These are phyloP conservation scores for Drosophila hawaiiensis DNA, from an alignment of 2,888 invertebrate species.

Conservation along the genomic window DNA sequence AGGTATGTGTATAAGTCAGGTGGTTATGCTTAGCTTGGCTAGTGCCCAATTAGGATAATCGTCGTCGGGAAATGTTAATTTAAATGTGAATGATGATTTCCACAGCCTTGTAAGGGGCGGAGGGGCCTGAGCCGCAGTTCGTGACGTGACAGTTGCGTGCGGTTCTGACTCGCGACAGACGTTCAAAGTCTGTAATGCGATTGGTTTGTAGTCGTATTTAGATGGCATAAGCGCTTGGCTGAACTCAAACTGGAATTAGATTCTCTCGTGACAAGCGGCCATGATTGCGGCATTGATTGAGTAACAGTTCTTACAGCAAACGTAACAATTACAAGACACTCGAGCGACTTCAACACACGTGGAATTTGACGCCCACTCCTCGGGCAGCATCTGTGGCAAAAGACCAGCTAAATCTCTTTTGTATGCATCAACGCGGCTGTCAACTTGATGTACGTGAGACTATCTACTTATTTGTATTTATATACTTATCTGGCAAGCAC, in stretches of 20 bases:
- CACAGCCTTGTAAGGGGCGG: slow-evolving; percentile 25
- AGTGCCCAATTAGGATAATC: slow-evolving; percentile 77
- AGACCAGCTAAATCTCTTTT: background rate
- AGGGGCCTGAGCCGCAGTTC: slow-evolving; percentile 30
- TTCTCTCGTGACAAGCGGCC: slow-evolving; percentile 62
- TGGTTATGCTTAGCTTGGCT: slow-evolving; percentile 39
- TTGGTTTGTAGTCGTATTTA: slow-evolving; percentile 41
- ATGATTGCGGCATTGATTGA: slow-evolving; percentile 60
- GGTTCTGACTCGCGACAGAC: slow-evolving; percentile 25
- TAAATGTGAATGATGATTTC: slow-evolving; percentile 78
- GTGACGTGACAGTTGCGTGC: slow-evolving; percentile 70
- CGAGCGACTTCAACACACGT: background rate
- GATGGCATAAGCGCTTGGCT: slow-evolving; percentile 59
- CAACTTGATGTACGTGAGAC: slow-evolving; percentile 5
- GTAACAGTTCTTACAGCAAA: slow-evolving; percentile 29
- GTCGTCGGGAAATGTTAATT: slow-evolving; percentile 82
- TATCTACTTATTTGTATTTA: background rate
- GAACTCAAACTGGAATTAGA: slow-evolving; percentile 65
- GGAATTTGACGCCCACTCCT: background rate
- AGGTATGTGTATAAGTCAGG: slow-evolving; percentile 8
- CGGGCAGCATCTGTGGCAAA: slow-evolving; percentile 2
- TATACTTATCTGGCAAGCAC: background rate
- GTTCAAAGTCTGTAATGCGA: slow-evolving; percentile 44
- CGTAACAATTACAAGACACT: slow-evolving; percentile 40
- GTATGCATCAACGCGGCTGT: background rate